Conservation (phyloP, 2,888 invertebrate genomes). For the Drosophila algonquin region DNA sequence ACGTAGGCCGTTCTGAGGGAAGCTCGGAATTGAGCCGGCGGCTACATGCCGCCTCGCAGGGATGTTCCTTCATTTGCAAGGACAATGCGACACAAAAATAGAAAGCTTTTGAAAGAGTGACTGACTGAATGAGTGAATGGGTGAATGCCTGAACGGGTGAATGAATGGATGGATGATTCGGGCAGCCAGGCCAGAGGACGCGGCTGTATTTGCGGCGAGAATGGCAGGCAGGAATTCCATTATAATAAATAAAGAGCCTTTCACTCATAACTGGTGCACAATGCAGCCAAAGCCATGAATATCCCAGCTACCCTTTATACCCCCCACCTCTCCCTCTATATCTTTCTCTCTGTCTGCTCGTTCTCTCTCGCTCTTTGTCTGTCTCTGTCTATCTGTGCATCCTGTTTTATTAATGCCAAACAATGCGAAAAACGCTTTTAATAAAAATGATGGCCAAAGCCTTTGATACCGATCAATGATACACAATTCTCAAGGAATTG, state of each 20-base stretch:
- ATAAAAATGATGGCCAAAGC: conserved; percentile 60
- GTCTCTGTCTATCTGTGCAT: conserved; percentile 18
- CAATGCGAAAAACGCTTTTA: conserved; percentile 62
- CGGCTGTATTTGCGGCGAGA: conserved; percentile 15
- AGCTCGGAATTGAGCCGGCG: neutral
- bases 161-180: conserved; percentile 43
- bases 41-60: conserved; percentile 32
- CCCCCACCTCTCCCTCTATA: neutral
- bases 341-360: conserved; percentile 25
- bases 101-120: conserved; percentile 48
- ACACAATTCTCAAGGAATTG: conserved; percentile 5
- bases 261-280: conserved; percentile 74
- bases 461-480: conserved; percentile 52
- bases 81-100: conserved; percentile 67
- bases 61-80: conserved; percentile 78
- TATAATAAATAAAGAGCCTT: conserved; percentile 78
- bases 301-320: conserved; percentile 22
- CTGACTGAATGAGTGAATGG: conserved; percentile 29
- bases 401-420: conserved; percentile 55
- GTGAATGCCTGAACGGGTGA: conserved; percentile 49
- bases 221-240: conserved; percentile 66
- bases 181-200: neutral
- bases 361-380: neutral
- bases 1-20: conserved; percentile 44
- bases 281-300: conserved; percentile 59